These are phyloP conservation scores for Selenia dentaria DNA, from an alignment of 2,888 invertebrate species.

Conservation along the genomic window DNA sequence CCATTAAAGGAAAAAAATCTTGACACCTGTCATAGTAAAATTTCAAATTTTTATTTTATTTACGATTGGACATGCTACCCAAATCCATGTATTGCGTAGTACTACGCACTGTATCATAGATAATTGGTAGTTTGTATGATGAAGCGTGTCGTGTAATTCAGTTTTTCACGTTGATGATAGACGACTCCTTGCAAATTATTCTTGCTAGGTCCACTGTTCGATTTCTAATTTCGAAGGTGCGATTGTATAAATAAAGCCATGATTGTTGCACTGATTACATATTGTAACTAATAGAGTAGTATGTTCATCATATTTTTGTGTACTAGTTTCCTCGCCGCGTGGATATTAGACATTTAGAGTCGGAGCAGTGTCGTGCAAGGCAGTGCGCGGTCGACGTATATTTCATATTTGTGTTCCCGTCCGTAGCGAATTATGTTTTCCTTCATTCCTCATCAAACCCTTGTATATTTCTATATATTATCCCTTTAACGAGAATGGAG, in stretches of 20 bases:
- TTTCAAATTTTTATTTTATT: too few relatives aligned
- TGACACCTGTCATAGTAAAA: too few relatives aligned
- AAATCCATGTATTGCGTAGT: too few relatives aligned
- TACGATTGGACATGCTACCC: too few relatives aligned
- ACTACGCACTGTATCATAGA: too few relatives aligned
- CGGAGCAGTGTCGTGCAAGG: constrained; percentile 19
- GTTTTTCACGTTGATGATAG: too few relatives aligned
- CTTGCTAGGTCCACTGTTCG: too few relatives aligned
- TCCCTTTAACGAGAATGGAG: constrained; percentile 22
- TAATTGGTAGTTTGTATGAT: too few relatives aligned
- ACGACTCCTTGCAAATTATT: too few relatives aligned
- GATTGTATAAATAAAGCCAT: constrained; percentile 13
- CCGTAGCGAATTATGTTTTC: constrained; percentile 72
- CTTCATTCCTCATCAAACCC: constrained; percentile 45
- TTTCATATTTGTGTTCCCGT: constrained; percentile 78
- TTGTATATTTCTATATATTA: constrained; percentile 53
- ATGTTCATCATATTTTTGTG: constrained; percentile 16
- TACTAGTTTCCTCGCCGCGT: too few relatives aligned
- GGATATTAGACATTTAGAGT: not conserved
- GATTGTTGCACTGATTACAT: constrained; percentile 30
- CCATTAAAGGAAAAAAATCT: too few relatives aligned
- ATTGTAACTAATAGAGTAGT: constrained; percentile 27
- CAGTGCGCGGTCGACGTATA: constrained; percentile 58
- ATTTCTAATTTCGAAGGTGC: constrained; percentile 19
- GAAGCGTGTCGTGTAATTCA: too few relatives aligned